These are phyloP conservation scores for Zaprionus taronus DNA, from an alignment of 1,140 invertebrate species.

Conservation along the genomic window DNA sequence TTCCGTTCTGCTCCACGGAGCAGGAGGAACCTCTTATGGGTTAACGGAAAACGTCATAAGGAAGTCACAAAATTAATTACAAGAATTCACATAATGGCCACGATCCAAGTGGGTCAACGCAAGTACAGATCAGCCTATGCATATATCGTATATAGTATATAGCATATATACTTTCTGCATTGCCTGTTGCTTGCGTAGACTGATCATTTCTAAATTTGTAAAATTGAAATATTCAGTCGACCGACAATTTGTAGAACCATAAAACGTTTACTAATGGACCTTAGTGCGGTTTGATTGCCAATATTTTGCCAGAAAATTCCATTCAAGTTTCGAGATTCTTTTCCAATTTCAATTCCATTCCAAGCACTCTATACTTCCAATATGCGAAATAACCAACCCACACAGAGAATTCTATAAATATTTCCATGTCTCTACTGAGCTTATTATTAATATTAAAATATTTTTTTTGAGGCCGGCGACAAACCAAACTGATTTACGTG, in stretches of 20 bases:
- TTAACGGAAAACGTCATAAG: slow-evolving; percentile 17
- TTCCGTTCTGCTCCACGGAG: not conserved
- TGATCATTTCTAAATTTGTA: slow-evolving; percentile 12
- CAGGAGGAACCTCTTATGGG: not conserved
- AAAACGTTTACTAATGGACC: slow-evolving; percentile 28
- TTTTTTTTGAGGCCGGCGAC: slow-evolving; percentile 44
- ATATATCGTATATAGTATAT: slow-evolving; percentile 11
- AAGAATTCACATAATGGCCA: slow-evolving; percentile 76
- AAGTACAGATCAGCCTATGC: slow-evolving; percentile 21
- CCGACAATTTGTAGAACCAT: slow-evolving; percentile 23
- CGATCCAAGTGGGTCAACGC: slow-evolving; percentile 78
- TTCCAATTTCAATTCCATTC: slow-evolving; percentile 26
- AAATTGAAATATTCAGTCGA: not conserved
- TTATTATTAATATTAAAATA: slow-evolving; percentile 61
- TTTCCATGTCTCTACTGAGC: slow-evolving; percentile 57
- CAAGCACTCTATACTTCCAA: slow-evolving; percentile 17
- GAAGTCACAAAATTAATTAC: slow-evolving; percentile 78
- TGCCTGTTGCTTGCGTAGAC: not conserved
- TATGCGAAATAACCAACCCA: slow-evolving; percentile 21
- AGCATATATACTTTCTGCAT: not conserved
- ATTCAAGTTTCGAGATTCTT: slow-evolving; percentile 10
- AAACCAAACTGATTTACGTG: slow-evolving; percentile 58
- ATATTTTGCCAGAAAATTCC: slow-evolving; percentile 45
- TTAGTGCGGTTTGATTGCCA: slow-evolving; percentile 15
- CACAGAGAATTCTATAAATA: slow-evolving; percentile 63